A percentile compares a stretch with the other conserved stretches of the same genome.
These are phyloP conservation scores for Subacronicta megacephala DNA, from an alignment of 2,888 invertebrate genomes.

Conservation along the genomic window DNA sequence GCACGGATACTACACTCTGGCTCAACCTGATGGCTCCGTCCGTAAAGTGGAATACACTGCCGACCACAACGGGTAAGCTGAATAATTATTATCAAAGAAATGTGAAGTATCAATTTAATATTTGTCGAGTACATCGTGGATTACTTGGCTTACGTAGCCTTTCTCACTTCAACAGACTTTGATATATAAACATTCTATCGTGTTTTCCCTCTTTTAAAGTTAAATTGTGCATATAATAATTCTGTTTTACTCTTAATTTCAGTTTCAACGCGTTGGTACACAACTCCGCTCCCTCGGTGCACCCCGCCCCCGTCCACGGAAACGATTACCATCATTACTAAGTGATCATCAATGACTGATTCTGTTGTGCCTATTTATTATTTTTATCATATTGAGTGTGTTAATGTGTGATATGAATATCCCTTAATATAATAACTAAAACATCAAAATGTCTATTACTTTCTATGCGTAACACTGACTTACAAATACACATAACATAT, in stretches of 20 bases:
- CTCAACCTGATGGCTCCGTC: slow-evolving; percentile 79
- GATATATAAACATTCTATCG: too few species aligned
- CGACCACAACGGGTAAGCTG: slow-evolving; percentile 60
- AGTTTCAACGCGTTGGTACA: slow-evolving; percentile 85
- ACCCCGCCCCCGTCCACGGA: slow-evolving; percentile 69
- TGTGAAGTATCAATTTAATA: too few species aligned
- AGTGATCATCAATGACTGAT: slow-evolving; percentile 7
- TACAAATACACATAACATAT: too few species aligned
- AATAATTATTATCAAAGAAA: neutral
- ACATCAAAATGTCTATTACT: too few species aligned
- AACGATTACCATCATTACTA: slow-evolving; percentile 67
- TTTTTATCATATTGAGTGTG: too few species aligned
- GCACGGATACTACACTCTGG: slow-evolving; percentile 90
- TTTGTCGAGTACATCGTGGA: too few species aligned
- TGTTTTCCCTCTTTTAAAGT: too few species aligned
- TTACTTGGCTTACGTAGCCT: too few species aligned
- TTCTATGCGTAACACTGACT: too few species aligned
- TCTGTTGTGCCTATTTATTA: slow-evolving; percentile 6
- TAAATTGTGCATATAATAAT: neutral
- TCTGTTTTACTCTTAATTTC: slow-evolving; percentile 49
- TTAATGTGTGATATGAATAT: too few species aligned
- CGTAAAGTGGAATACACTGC: slow-evolving; percentile 81
- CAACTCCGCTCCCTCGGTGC: slow-evolving; percentile 77
- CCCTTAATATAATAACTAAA: too few species aligned
- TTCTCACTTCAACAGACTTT: too few species aligned